Evolutionary conservation across 2,113 vertebrate species (phyloP).

Genomic region (Ramphastos sulfuratus): DNA sequence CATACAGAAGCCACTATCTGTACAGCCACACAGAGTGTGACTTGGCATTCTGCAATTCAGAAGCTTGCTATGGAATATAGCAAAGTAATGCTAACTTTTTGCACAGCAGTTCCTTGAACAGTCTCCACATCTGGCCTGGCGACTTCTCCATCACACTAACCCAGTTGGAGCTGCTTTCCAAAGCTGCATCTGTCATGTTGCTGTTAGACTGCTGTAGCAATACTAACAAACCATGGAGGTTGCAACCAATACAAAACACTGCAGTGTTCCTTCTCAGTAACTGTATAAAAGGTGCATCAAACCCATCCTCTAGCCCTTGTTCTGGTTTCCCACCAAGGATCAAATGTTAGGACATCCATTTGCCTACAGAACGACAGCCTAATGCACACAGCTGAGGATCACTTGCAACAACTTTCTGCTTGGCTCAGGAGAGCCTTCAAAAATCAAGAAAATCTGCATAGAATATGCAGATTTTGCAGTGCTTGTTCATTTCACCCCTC

Average conservation of each 20-base stretch:
- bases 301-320: neutral
- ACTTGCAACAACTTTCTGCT: neutral
- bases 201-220: neutral
- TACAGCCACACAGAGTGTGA: neutral
- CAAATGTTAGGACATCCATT: neutral
- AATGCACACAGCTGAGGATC: neutral
- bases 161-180: neutral
- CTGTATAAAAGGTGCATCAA: accelerated
- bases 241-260: neutral
- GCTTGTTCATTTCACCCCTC: neutral
- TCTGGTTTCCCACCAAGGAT: neutral
- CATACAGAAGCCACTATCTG: neutral
- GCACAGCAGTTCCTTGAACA: neutral
- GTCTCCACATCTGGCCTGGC: neutral
- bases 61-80: neutral
- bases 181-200: neutral
- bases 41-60: neutral
- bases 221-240: neutral
- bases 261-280: neutral
- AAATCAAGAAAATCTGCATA: neutral
- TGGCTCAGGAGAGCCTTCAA: neutral
- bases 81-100: neutral
- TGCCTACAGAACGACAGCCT: neutral
- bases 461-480: neutral
- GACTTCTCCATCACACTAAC: neutral